Base-by-base conservation (phyloP, 2,888 invertebrate species). In the Ctena decussata region DNA sequence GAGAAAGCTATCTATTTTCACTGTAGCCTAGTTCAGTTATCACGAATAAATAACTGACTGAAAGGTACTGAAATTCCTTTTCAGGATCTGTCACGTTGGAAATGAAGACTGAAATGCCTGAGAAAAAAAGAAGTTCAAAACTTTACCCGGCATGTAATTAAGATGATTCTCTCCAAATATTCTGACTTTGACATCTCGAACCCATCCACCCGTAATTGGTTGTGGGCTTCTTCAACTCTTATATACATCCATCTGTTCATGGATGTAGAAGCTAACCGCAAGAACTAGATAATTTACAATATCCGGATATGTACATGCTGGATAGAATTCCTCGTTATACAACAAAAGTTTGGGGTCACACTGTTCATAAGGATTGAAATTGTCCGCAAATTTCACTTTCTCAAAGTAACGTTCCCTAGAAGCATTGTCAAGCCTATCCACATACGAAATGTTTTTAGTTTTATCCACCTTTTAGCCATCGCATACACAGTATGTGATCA, bases 341-440 rank as follows among this genome's bases (percentile, higher is more conserved):
- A 71, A 71, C 80, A 80, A 84, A 24, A 32, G 18, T 21, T 65
- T 65, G 8, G 27, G 1, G 35, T 11, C 21, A 15, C 1, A 12
- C 11, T 21, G 15, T 49, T 87, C 74, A 27, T 87, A 84, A n/a
- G 84, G 84, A 35, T 87, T 84, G 46, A 21, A n/a, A 21, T 80
- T 80, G 8, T 71, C 71, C 0, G 82, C 41, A 6, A 84, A 18
- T 12, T 24, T 35, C 24, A 87, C 49, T 44, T 87, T 86, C 15
- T 70, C 79, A 12, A 79, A 65, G 30, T 84, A 86, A 30, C 86
- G 37, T 30, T 37, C n/a, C 46, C 41, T 73, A 72, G 79, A 77
- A 0, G 15, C 27, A 53, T 3, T 8, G 5, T 53, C 53, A 5
- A 53, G 21, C 21, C 5, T n/a, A 8, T 53, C 53, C 8, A 53